Conservation (phyloP, 2,113 vertebrate species). For the Tetrax tetrax region DNA sequence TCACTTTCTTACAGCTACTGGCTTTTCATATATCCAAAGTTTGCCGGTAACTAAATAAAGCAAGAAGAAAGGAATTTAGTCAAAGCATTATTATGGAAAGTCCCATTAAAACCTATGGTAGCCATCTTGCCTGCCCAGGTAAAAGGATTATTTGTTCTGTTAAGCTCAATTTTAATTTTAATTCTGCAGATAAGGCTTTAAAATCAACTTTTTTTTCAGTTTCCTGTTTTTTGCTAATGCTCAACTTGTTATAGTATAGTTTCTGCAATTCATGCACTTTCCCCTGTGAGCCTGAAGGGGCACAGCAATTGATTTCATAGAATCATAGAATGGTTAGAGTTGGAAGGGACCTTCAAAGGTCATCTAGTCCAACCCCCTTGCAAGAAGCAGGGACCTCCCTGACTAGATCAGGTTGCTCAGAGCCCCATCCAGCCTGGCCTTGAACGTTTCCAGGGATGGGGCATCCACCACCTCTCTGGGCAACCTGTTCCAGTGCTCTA, state of each 20-base stretch:
- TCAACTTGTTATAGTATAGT: neutral
- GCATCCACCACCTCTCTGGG: too few relatives aligned
- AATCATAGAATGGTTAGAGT: too few relatives aligned
- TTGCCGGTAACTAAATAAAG: neutral
- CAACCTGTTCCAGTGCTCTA: too few relatives aligned
- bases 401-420: too few relatives aligned
- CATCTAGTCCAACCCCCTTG: too few relatives aligned
- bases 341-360: too few relatives aligned
- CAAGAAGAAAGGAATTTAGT: neutral
- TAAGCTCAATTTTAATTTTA: neutral
- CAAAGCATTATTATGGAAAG: neutral
- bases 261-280: neutral
- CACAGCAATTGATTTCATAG: neutral
- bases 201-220: neutral
- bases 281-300: neutral
- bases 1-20: neutral
- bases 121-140: neutral
- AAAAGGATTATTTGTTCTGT: neutral
- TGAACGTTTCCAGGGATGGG: too few relatives aligned
- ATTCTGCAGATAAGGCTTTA: neutral
- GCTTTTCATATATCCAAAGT: neutral
- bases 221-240: neutral
- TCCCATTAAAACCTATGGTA: neutral
- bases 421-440: too few relatives aligned
- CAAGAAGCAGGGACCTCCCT: too few relatives aligned